Conservation (phyloP, 2,113 vertebrate species). For the Labrus mixtus region DNA sequence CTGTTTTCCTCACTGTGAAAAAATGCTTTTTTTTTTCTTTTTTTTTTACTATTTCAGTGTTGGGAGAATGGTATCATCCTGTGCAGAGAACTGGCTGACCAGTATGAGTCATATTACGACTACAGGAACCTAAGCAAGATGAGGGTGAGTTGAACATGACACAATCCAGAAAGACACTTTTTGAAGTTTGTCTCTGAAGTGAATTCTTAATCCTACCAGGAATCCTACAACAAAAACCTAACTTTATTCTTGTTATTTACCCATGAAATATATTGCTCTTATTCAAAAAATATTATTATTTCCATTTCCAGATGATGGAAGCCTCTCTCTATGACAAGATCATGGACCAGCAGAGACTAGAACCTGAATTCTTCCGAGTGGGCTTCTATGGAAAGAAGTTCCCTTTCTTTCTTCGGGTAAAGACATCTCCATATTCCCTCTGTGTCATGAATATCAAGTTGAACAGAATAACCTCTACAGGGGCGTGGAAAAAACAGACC, state of each 20-base stretch:
- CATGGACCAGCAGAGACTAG: slow-evolving; percentile 98
- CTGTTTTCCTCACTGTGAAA: background rate
- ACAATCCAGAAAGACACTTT: too few species aligned
- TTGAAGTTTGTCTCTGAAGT: background rate
- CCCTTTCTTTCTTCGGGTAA: slow-evolving; percentile 97
- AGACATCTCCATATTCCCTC: slow-evolving; percentile 39
- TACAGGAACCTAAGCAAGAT: slow-evolving; percentile 99
- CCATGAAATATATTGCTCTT: too few species aligned
- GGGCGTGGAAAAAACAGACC: background rate
- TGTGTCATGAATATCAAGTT: slow-evolving; percentile 7
- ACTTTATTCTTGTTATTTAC: background rate
- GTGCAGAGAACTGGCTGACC: slow-evolving; percentile 97
- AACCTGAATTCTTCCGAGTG: slow-evolving; percentile 98
- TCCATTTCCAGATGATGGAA: slow-evolving; percentile 90
- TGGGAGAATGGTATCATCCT: slow-evolving; percentile 99
- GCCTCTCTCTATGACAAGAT: slow-evolving; percentile 99
- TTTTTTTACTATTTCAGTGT: slow-evolving; percentile 83
- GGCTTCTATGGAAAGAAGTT: slow-evolving; percentile 99
- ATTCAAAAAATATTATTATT: background rate
- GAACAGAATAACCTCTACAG: slow-evolving; percentile 9
- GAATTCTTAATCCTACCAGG: background rate
- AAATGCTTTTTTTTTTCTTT: slow-evolving; percentile 21
- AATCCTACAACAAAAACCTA: too few species aligned
- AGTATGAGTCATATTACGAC: slow-evolving; percentile 97
- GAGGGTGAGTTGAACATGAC: slow-evolving; percentile 86